Evolutionary conservation across 2,888 invertebrate genomes (phyloP).

Genomic region (Xylophagus ater): DNA sequence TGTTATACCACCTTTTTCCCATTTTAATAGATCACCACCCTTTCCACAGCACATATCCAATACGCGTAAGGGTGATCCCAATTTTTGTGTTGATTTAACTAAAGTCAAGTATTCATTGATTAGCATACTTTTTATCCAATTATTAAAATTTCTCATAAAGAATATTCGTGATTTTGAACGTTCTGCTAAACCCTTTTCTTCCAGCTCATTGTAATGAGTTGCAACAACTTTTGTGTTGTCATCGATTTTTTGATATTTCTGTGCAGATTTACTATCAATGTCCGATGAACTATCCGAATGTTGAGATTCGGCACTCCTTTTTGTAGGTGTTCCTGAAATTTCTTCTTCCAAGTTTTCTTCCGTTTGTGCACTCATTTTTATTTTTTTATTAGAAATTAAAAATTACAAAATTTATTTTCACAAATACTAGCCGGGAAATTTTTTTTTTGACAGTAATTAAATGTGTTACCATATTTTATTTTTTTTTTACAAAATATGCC

Average conservation of each 20-base stretch:
- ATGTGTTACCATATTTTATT: too few relatives aligned
- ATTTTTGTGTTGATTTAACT: constrained; percentile 50
- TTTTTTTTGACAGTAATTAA: too few relatives aligned
- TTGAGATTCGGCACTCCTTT: too few relatives aligned
- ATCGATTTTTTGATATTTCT: constrained; percentile 9
- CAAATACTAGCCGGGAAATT: too few relatives aligned
- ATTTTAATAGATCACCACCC: constrained; percentile 96
- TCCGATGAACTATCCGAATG: constrained; percentile 5
- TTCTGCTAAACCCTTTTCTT: constrained; percentile 68
- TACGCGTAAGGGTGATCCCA: constrained; percentile 58
- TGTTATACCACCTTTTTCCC: constrained; percentile 71
- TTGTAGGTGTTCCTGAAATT: too few relatives aligned
- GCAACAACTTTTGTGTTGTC: constrained; percentile 52
- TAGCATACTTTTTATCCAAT: constrained; percentile 95
- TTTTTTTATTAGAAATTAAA: too few relatives aligned
- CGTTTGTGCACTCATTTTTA: too few relatives aligned
- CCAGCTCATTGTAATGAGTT: constrained; percentile 83
- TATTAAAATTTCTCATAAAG: constrained; percentile 93
- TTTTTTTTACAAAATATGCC: too few relatives aligned
- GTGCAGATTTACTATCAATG: constrained; percentile 28
- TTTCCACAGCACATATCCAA: constrained; percentile 97
- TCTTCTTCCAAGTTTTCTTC: too few relatives aligned
- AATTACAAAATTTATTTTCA: too few relatives aligned
- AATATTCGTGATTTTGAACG: constrained; percentile 84
- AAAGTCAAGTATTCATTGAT: constrained; percentile 71